Base-by-base conservation (phyloP, 2,888 invertebrate genomes). In the Eupeodes luniger region DNA sequence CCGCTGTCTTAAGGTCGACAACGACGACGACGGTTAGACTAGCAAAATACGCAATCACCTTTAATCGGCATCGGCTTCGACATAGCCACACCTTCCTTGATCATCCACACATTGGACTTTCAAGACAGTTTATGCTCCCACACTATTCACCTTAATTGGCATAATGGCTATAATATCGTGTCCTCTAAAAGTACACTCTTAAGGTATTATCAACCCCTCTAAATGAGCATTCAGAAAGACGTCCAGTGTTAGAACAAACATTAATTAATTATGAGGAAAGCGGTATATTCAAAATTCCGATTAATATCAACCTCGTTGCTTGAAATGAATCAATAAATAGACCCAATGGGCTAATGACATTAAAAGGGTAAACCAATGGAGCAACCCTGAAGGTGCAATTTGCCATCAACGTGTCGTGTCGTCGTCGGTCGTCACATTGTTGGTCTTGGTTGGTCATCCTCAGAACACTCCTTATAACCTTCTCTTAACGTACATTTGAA, bases 271-370 rank as follows among this genome's bases (percentile, higher is more conserved):
- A 47, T 72, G 66, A 47, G 49, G 72, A 47, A 59, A 72, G 9
- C 40, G 12, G 12, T 27, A 12, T 19, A 12, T 19, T 36, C 74
- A 53, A 53, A 69, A 40, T 69, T 69, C 36, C 53, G 36, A 69
- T 69, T 69, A 69, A 69, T 79, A 82, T 76, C 75, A 78, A 86
- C 82, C 82, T 67, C 74, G 75, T 59, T 59, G 76, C 36, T 57
- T 40, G 74, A 62, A 82, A 51, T 79, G 82, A 86, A 82, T 82
- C 74, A 62, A 77, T 81, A 81, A 70, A 78, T 67, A 77, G 70
- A 70, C 51, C 64, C 51, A 57, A 57, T 44, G 57, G 70, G 70
- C 70, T 72, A 72, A 64, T 44, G 78, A 77, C 70, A 69, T 75
- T 72, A 55, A 76, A 76, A 44, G 64, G 72, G 51, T 55, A 27